These are phyloP conservation scores for Premnoplex brunnescens DNA, from an alignment of 2,797 vertebrate genomes.

Conservation along the genomic window DNA sequence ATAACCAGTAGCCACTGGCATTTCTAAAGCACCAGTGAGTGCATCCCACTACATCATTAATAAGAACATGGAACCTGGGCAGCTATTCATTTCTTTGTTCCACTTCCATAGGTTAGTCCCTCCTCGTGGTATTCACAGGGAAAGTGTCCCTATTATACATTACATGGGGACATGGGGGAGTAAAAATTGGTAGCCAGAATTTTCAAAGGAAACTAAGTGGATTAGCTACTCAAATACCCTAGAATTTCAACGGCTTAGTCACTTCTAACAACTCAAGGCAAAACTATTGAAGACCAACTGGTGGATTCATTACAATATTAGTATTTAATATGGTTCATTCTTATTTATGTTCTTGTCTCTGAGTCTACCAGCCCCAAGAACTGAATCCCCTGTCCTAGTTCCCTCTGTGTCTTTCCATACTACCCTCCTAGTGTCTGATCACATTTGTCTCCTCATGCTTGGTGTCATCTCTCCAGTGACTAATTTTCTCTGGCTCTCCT, in stretches of 20 bases:
- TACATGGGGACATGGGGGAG: neutral
- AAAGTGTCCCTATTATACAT: neutral
- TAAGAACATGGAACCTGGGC: neutral
- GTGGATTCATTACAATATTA: neutral
- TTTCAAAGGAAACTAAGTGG: neutral
- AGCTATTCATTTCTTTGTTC: neutral
- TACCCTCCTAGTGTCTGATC: neutral
- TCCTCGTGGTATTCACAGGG: neutral
- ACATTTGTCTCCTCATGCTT: neutral
- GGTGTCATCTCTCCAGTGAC: neutral
- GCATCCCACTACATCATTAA: neutral
- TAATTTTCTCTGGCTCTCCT: neutral
- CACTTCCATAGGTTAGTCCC: neutral
- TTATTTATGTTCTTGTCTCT: neutral
- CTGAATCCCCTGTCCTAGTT: neutral
- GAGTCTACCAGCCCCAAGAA: neutral
- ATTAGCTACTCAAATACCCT: neutral
- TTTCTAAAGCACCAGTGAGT: neutral
- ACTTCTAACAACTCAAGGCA: neutral
- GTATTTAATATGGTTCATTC: neutral
- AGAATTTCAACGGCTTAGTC: constrained; percentile 17
- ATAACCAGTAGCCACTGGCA: neutral
- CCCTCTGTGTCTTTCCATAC: neutral
- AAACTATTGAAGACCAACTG: neutral
- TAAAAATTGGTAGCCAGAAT: neutral